Evolutionary conservation across 2,113 vertebrate genomes (phyloP).

Genomic region (Narcine bancroftii): DNA sequence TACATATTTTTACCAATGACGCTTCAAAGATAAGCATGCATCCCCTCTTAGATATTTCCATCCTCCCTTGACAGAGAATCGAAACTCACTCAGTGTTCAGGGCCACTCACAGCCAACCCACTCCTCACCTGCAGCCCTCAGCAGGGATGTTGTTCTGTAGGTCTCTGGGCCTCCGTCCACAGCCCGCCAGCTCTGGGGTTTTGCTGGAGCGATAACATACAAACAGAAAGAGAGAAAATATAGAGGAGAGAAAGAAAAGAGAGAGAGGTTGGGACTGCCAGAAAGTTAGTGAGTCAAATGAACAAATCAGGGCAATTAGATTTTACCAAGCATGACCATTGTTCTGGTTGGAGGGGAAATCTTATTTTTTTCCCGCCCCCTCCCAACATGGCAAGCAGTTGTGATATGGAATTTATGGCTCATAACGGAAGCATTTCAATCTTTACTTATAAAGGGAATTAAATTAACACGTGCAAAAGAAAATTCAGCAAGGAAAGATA

Average conservation of each 20-base stretch:
- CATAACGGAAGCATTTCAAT: too few relatives aligned
- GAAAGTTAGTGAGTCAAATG: background rate
- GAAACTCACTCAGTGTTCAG: background rate
- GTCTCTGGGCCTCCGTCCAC: background rate
- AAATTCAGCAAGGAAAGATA: too few relatives aligned
- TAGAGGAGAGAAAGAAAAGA: background rate
- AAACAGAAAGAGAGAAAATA: background rate
- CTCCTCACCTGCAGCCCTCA: constrained; percentile 24
- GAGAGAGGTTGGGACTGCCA: background rate
- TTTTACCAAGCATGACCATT: background rate
- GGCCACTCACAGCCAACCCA: background rate
- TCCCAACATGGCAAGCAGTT: too few relatives aligned
- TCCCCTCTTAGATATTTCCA: background rate
- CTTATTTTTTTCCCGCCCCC: too few relatives aligned
- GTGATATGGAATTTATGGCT: too few relatives aligned
- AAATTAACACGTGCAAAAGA: too few relatives aligned
- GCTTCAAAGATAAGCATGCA: background rate
- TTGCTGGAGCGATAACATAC: constrained; percentile 25
- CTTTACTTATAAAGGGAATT: too few relatives aligned
- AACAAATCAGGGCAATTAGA: background rate
- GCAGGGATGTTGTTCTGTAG: background rate
- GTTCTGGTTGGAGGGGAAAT: too few relatives aligned
- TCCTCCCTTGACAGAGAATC: background rate
- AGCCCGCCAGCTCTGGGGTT: background rate
- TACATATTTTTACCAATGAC: background rate